Evolutionary conservation across 2,888 invertebrate species (phyloP).

Genomic region (Pristionchus entomophagus): DNA sequence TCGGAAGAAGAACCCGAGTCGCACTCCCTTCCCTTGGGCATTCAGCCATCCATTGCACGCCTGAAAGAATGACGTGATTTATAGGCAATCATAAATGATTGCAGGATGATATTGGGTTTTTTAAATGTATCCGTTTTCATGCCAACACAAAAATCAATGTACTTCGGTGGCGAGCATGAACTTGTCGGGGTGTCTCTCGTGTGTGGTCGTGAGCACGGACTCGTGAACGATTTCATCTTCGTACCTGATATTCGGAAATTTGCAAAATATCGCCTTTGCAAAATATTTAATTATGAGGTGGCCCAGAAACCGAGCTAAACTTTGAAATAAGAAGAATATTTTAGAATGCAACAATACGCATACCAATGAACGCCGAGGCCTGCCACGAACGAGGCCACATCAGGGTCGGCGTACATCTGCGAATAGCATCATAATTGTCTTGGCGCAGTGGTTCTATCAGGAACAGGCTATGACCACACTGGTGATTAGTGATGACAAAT

Average conservation of each 20-base stretch:
- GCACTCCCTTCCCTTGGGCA: constrained; percentile 25
- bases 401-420: constrained; percentile 22
- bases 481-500: too few relatives aligned
- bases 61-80: too few relatives aligned
- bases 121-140: not conserved
- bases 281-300: too few relatives aligned
- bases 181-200: too few relatives aligned
- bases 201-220: not conserved
- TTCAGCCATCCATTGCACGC: constrained; percentile 25
- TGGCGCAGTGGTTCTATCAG: not conserved
- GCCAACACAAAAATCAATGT: not conserved
- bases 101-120: too few relatives aligned
- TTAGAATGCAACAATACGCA: too few relatives aligned
- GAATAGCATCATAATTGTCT: not conserved
- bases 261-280: not conserved
- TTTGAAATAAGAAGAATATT: not conserved
- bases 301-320: not conserved
- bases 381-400: not conserved
- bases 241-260: not conserved
- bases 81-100: too few relatives aligned
- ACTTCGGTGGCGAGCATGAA: not conserved
- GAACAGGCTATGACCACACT: too few relatives aligned
- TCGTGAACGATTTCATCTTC: constrained; percentile 7
- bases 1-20: constrained; percentile 85
- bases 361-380: constrained; percentile 31